Conservation (phyloP, 2,888 invertebrate genomes). For the Parapristionchus giblindavisi region DNA sequence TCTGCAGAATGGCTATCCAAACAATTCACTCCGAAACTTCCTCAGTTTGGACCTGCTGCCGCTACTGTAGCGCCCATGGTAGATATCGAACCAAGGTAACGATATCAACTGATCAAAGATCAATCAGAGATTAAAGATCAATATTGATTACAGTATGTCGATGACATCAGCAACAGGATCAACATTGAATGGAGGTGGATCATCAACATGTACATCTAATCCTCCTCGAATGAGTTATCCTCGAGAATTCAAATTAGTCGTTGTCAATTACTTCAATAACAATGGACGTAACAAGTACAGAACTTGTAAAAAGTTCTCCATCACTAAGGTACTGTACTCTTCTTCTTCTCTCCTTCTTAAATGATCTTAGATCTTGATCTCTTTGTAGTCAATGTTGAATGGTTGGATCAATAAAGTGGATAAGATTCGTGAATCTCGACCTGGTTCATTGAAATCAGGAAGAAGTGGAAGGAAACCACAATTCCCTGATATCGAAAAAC, state of each 20-base stretch:
- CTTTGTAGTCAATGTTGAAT: conserved; percentile 60
- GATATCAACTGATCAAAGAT: no score
- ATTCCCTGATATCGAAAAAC: conserved; percentile 58
- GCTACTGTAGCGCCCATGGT: conserved; percentile 9
- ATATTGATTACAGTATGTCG: neutral
- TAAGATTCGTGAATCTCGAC: conserved; percentile 55
- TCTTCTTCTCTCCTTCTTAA: neutral
- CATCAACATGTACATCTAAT: conserved; percentile 3
- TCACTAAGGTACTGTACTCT: conserved; percentile 41
- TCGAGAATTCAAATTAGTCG: conserved; percentile 65
- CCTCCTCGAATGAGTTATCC: conserved; percentile 60
- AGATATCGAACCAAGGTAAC: conserved; percentile 20
- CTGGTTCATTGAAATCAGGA: conserved; percentile 62
- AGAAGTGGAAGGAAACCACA: conserved; percentile 60
- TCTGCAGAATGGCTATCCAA: conserved; percentile 14
- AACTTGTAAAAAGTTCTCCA: conserved; percentile 56
- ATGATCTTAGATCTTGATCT: neutral
- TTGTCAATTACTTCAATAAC: conserved; percentile 55
- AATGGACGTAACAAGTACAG: conserved; percentile 65
- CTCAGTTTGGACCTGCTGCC: neutral
- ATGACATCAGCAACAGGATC: conserved; percentile 15
- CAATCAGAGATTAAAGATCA: no score
- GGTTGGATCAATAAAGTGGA: conserved; percentile 63
- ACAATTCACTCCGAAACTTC: neutral
- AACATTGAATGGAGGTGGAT: neutral